A percentile compares a stretch with the other conserved stretches of the same genome.
These are phyloP conservation scores for Paramuricea clavata DNA, from an alignment of 92 coral and sea anemone genomes.

Conservation along the genomic window DNA sequence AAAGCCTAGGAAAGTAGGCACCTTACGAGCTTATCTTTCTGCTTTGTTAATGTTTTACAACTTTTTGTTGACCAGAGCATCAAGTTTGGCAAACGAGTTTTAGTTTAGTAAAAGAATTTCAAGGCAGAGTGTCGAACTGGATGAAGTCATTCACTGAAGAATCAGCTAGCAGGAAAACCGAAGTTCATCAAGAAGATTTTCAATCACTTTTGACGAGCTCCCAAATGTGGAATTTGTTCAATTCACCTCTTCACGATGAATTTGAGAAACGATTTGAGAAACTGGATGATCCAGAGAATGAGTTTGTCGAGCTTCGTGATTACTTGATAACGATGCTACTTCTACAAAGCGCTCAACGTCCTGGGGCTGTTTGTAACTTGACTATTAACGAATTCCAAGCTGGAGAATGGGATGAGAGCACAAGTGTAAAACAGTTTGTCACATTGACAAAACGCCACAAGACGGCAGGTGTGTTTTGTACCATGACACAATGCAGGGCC, in stretches of 20 bases:
- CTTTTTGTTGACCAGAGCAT: not conserved
- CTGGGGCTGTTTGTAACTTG: not conserved
- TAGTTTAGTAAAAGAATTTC: not conserved
- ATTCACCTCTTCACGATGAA: not conserved
- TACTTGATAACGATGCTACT: not conserved
- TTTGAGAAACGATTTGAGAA: not conserved
- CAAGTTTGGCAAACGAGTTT: not conserved
- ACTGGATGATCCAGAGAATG: not conserved
- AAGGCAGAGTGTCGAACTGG: not conserved
- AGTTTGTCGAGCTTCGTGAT: not conserved
- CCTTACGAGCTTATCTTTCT: not conserved
- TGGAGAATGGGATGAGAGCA: slow-evolving; percentile 2
- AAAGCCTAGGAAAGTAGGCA: not conserved
- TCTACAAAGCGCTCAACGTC: not conserved
- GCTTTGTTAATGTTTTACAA: not conserved
- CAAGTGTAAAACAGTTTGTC: not conserved
- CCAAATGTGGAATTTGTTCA: not conserved
- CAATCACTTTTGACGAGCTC: not conserved
- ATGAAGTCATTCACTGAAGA: not conserved
- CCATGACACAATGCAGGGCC: no score
- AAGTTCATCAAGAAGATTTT: not conserved
- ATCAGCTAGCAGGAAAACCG: not conserved
- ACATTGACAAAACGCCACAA: not conserved
- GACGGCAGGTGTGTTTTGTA: not conserved
- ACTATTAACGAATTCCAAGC: not conserved